A percentile compares a stretch with the other conserved stretches of the same genome.
Evolutionary conservation across 2,888 invertebrate species (phyloP).

Genomic region (Calliopum simillimum): DNA sequence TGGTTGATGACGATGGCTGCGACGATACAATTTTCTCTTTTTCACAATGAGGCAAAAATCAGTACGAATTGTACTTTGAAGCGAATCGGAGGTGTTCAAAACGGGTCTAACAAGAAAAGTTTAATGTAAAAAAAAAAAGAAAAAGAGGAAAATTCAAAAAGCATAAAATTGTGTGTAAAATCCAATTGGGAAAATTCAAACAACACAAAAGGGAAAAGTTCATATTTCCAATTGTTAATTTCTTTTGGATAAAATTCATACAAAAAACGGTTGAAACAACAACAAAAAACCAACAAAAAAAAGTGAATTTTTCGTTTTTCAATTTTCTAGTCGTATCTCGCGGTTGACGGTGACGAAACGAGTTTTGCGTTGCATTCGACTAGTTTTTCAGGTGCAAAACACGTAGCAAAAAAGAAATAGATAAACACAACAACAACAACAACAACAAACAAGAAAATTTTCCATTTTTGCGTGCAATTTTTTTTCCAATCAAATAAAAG

Average conservation of each 20-base stretch:
- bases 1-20: conserved; percentile 11
- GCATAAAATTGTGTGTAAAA: conserved; percentile 28
- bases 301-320: not conserved
- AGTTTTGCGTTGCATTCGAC: conserved; percentile 9
- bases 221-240: too few relatives aligned
- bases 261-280: too few relatives aligned
- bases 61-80: conserved; percentile 62
- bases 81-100: conserved; percentile 55
- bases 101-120: conserved; percentile 42
- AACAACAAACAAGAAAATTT: conserved; percentile 13
- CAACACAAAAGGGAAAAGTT: not conserved
- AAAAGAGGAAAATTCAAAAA: conserved; percentile 4
- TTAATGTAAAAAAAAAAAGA: conserved; percentile 33
- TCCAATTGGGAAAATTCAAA: conserved; percentile 33
- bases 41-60: conserved; percentile 44
- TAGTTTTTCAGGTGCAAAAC: conserved; percentile 21
- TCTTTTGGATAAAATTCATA: too few relatives aligned
- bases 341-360: not conserved
- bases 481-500: not conserved
- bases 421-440: conserved; percentile 8
- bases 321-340: too few relatives aligned
- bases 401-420: not conserved
- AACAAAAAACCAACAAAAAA: not conserved
- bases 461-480: conserved; percentile 20
- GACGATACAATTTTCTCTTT: conserved; percentile 47